Evolutionary conservation across 2,797 vertebrate species (phyloP).

Genomic region (Bufotes viridis): DNA sequence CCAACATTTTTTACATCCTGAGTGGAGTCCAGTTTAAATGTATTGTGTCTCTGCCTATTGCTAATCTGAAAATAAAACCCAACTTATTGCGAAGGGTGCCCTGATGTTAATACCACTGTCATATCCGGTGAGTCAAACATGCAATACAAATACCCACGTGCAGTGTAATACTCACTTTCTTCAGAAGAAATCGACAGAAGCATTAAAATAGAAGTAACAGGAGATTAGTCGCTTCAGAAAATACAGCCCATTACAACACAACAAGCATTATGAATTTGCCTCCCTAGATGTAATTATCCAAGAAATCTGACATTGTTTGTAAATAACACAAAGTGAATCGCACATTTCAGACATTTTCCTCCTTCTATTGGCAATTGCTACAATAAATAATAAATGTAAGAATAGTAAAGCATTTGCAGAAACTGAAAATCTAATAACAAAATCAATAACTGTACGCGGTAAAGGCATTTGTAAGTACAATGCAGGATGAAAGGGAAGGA

Average conservation of each 20-base stretch:
- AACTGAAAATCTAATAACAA: background rate
- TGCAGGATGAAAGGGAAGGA: background rate
- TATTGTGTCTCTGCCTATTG: no score
- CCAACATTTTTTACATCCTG: no score
- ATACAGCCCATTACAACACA: background rate
- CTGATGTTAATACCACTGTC: background rate
- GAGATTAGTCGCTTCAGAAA: background rate
- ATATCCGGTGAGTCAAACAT: background rate
- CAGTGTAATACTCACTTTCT: slow-evolving; percentile 53
- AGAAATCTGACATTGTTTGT: background rate
- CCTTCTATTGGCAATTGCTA: background rate
- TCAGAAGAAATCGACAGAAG: slow-evolving; percentile 27
- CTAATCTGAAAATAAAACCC: no score
- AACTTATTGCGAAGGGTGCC: background rate
- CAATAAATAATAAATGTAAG: slow-evolving; percentile 8
- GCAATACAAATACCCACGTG: slow-evolving; percentile 23
- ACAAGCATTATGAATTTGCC: background rate
- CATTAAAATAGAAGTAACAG: slow-evolving; percentile 53
- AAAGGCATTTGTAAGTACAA: background rate
- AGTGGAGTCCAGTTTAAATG: no score
- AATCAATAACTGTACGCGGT: slow-evolving; percentile 14
- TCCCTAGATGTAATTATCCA: background rate
- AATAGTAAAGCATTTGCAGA: background rate
- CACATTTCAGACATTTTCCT: background rate
- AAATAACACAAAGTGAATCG: background rate